phyloP scores from a whole-genome alignment of 2,113 vertebrate genomes.

The Pteruthius melanotis region DNA sequence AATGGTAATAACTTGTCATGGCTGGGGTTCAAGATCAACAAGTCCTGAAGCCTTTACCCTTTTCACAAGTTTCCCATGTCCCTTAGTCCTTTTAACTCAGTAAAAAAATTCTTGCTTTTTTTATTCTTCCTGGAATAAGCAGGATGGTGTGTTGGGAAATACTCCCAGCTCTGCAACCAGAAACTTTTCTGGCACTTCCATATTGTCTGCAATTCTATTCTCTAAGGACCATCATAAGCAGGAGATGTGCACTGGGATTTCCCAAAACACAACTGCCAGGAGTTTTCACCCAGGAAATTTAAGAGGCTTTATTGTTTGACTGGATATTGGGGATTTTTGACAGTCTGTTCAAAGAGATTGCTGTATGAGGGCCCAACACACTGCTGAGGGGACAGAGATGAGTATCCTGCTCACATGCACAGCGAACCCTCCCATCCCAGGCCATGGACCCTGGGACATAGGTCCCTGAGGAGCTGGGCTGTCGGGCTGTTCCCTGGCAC shows the following conservation, averaged over 20 bases:
- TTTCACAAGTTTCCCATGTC: neutral
- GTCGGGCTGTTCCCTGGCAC: neutral
- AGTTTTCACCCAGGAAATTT: neutral
- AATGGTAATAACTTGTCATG: neutral
- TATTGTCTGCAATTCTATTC: neutral
- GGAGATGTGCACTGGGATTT: neutral
- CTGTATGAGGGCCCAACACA: neutral
- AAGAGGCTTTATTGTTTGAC: neutral
- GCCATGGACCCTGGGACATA: accelerated
- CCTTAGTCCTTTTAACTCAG: neutral
- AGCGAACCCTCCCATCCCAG: neutral
- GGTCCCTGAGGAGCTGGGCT: neutral
- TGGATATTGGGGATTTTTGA: neutral
- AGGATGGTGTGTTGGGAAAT: accelerated
- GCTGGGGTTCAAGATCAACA: neutral
- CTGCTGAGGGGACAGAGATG: neutral
- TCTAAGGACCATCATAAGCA: neutral
- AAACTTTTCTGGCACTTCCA: neutral
- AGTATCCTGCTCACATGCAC: neutral
- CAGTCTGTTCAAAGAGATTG: neutral
- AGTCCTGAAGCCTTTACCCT: neutral
- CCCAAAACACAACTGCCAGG: neutral
- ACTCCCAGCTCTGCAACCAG: neutral
- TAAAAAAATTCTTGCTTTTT: neutral
- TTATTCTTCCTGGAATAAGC: neutral